A percentile compares a stretch with the other conserved stretches of the same genome.
These are phyloP conservation scores for Halichoerus grypus DNA, from an alignment of 2,113 vertebrate species.

Conservation along the genomic window DNA sequence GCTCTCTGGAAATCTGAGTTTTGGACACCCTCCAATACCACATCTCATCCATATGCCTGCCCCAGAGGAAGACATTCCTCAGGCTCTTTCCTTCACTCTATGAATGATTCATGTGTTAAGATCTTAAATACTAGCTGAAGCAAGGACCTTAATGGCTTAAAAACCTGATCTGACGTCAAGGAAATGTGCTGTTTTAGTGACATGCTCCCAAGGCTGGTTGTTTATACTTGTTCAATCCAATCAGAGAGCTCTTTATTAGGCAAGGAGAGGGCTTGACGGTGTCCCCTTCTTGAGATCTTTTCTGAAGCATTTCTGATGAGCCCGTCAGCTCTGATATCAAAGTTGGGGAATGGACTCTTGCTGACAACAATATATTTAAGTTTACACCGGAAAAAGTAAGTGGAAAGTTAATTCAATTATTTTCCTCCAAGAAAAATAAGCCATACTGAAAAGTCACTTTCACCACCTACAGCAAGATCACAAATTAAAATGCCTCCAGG, in stretches of 20 bases:
- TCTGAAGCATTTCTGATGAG: constrained; percentile 36
- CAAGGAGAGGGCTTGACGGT: neutral
- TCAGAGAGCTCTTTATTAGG: constrained; percentile 37
- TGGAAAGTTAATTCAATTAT: constrained; percentile 6
- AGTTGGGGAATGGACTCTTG: neutral
- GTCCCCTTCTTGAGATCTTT: neutral
- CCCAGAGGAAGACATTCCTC: constrained; percentile 72
- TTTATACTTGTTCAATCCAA: constrained; percentile 52
- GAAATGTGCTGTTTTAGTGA: constrained; percentile 65
- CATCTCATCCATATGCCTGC: constrained; percentile 79
- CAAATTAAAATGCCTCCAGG: neutral
- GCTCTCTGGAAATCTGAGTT: constrained; percentile 79
- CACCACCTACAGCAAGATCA: neutral
- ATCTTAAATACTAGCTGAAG: constrained; percentile 75
- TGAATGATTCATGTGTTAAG: constrained; percentile 82
- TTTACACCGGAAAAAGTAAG: constrained; percentile 24
- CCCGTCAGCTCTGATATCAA: constrained; percentile 44
- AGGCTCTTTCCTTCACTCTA: constrained; percentile 71
- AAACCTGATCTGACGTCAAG: constrained; percentile 76
- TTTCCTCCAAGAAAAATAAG: constrained; percentile 48
- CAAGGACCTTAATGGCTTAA: constrained; percentile 69
- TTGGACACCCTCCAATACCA: constrained; percentile 75
- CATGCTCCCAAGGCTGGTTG: constrained; percentile 47
- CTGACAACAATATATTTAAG: neutral
- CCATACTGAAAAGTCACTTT: constrained; percentile 21